Percentiles rank a stretch among this genome's conserved stretches.
phyloP scores from a whole-genome alignment of 2,888 invertebrate species.

The Drosophila lacicola region DNA sequence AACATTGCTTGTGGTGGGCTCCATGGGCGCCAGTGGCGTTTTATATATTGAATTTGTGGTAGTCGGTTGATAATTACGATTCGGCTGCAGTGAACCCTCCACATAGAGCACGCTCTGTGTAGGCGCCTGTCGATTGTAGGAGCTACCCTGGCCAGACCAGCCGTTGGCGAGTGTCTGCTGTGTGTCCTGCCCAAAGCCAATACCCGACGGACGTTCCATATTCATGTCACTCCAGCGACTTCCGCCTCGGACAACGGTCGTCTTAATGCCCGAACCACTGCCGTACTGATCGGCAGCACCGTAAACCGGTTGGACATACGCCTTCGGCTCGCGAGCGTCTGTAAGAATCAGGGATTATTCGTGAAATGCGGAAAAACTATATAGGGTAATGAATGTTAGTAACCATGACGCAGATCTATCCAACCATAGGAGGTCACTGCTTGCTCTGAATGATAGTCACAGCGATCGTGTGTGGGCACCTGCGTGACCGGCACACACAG shows the following conservation, averaged over 20 bases:
- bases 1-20: slow-evolving; percentile 46
- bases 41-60: slow-evolving; percentile 52
- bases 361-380: background rate
- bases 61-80: slow-evolving; percentile 78
- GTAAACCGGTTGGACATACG: slow-evolving; percentile 17
- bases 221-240: slow-evolving; percentile 83
- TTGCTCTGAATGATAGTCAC: slow-evolving; percentile 34
- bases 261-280: slow-evolving; percentile 35
- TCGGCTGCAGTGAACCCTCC: slow-evolving; percentile 80
- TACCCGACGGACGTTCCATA: slow-evolving; percentile 77
- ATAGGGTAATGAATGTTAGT: slow-evolving; percentile 47
- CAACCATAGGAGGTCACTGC: slow-evolving; percentile 13
- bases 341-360: slow-evolving; percentile 21
- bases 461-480: slow-evolving; percentile 80
- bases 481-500: slow-evolving; percentile 87
- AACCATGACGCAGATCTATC: slow-evolving; percentile 61
- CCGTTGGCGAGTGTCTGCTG: slow-evolving; percentile 9
- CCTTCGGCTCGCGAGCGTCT: slow-evolving; percentile 62
- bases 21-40: slow-evolving; percentile 78
- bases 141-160: slow-evolving; percentile 69
- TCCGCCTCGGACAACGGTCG: slow-evolving; percentile 27
- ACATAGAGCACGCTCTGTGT: slow-evolving; percentile 70
- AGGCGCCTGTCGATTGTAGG: slow-evolving; percentile 60
- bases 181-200: slow-evolving; percentile 40
- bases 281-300: slow-evolving; percentile 35